Percentiles rank a stretch among this genome's conserved stretches.
phyloP scores from a whole-genome alignment of 2,888 invertebrate species.

The Patella depressa region DNA sequence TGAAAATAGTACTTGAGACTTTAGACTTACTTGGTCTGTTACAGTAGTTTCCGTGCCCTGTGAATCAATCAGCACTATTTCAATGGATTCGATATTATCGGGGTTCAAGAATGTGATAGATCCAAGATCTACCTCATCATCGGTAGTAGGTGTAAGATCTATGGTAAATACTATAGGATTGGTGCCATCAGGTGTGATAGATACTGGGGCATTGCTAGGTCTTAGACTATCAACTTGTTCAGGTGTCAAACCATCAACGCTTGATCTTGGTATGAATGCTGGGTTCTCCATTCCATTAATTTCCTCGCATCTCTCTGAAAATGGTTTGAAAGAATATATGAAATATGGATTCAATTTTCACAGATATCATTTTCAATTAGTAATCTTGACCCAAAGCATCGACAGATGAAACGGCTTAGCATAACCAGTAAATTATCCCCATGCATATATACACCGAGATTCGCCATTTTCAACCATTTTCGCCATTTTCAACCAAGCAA shows the following conservation, averaged over 20 bases:
- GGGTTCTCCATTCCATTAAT: neutral
- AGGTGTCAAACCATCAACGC: neutral
- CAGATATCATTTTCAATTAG: too few relatives aligned
- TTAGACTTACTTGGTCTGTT: neutral
- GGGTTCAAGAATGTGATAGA: neutral
- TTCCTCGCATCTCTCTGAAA: neutral
- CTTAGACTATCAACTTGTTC: neutral
- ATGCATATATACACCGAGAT: too few relatives aligned
- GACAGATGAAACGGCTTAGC: too few relatives aligned
- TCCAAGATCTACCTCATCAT: neutral
- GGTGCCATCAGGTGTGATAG: neutral
- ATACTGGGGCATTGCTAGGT: neutral
- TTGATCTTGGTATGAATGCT: neutral
- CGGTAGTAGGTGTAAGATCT: neutral
- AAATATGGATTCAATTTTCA: too few relatives aligned
- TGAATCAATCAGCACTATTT: neutral
- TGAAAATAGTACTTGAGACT: too few relatives aligned
- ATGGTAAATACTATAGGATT: neutral
- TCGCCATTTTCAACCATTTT: too few relatives aligned
- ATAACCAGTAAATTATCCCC: too few relatives aligned
- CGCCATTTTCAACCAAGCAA: too few relatives aligned
- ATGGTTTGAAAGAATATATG: neutral
- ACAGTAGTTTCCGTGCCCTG: neutral
- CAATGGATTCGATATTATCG: neutral
- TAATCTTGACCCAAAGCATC: too few relatives aligned